Evolutionary conservation across 2,888 invertebrate genomes (phyloP).

Genomic region (Galeopsomyia nigrocyanea): DNA sequence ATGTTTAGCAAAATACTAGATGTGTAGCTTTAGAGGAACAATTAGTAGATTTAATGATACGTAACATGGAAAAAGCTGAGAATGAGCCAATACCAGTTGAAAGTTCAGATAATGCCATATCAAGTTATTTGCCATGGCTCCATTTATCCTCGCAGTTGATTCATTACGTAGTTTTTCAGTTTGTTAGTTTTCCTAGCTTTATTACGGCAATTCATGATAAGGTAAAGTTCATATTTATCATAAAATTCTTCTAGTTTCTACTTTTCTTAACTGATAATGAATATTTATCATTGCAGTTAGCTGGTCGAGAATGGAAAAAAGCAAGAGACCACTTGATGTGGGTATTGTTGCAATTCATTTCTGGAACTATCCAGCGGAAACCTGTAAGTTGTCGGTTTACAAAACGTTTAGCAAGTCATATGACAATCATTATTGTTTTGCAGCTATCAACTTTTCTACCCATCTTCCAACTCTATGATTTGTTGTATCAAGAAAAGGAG

Average conservation of each 20-base stretch:
- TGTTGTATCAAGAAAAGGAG: constrained; percentile 93
- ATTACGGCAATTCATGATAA: constrained; percentile 90
- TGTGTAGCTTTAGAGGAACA: constrained; percentile 94
- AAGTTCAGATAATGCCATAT: constrained; percentile 74
- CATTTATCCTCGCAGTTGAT: constrained; percentile 95
- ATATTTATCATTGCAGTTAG: constrained; percentile 61
- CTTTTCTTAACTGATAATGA: constrained; percentile 19
- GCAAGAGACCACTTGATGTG: constrained; percentile 99
- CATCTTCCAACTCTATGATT: constrained; percentile 90
- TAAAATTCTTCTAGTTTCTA: constrained; percentile 5
- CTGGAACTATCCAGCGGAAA: constrained; percentile 95
- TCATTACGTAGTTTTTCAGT: constrained; percentile 94
- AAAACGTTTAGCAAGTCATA: constrained; percentile 11
- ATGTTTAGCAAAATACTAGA: constrained; percentile 79
- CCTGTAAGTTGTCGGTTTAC: constrained; percentile 73
- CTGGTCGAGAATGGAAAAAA: constrained; percentile 84
- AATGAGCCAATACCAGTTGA: constrained; percentile 72
- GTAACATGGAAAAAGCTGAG: constrained; percentile 94
- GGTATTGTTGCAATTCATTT: constrained; percentile 96
- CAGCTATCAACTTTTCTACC: constrained; percentile 88
- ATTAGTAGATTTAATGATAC: constrained; percentile 89
- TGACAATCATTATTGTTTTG: constrained; percentile 48
- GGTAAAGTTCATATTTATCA: constrained; percentile 64
- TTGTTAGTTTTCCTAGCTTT: constrained; percentile 93
- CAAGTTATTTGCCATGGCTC: constrained; percentile 89